Evolutionary conservation across 2,888 invertebrate genomes (phyloP).

Genomic region (Siphonodentalium dalli): DNA sequence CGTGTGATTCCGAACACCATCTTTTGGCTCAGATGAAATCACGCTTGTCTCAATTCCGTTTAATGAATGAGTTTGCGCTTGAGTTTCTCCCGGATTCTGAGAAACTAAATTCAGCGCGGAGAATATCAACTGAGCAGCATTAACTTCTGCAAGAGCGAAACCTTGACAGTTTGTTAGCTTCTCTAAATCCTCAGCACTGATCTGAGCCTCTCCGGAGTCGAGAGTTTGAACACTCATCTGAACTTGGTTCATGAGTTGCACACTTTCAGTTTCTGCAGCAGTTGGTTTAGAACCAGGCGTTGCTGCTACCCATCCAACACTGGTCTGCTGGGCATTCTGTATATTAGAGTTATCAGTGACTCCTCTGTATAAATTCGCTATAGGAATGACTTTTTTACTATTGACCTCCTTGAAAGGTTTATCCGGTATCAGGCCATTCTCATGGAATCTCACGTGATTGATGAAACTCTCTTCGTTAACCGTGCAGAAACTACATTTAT

Average conservation of each 20-base stretch:
- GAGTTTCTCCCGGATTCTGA: no score
- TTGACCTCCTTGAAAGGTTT: no score
- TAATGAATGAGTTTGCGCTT: no score
- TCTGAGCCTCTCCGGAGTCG: constrained; percentile 42
- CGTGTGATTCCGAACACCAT: constrained; percentile 44
- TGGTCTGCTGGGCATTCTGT: no score
- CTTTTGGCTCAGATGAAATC: constrained; percentile 30
- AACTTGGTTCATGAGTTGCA: no score
- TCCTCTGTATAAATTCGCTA: no score
- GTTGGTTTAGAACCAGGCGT: no score
- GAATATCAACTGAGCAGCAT: constrained; percentile 49
- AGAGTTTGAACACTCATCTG: constrained; percentile 41
- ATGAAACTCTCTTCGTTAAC: constrained; percentile 73
- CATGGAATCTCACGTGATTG: constrained; percentile 70
- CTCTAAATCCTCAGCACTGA: constrained; percentile 47
- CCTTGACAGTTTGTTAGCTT: constrained; percentile 41
- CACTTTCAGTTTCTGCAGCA: no score
- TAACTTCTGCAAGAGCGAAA: constrained; percentile 38
- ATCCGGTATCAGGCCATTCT: constrained; percentile 67
- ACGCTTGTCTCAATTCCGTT: constrained; percentile 32
- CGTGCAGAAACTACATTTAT: constrained; percentile 65
- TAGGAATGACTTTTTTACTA: no score
- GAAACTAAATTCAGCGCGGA: constrained; percentile 49
- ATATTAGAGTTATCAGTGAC: no score
- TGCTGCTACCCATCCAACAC: no score